Evolutionary conservation across 2,888 invertebrate species (phyloP).

Genomic region (Nasonia oneida): DNA sequence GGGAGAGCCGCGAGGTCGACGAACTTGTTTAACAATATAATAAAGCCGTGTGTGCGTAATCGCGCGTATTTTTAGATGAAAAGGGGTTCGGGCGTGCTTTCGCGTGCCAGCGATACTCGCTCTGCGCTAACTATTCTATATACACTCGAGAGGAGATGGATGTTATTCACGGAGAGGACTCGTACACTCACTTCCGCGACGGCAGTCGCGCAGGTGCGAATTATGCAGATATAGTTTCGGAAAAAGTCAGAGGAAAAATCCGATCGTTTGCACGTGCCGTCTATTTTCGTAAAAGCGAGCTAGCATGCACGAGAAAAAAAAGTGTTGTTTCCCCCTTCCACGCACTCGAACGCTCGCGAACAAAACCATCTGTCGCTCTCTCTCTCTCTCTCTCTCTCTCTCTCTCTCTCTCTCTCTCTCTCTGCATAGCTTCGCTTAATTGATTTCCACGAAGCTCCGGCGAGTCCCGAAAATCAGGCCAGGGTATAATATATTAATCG

Average conservation of each 20-base stretch:
- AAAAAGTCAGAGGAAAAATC: neutral
- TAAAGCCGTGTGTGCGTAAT: conserved; percentile 40
- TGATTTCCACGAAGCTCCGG: conserved; percentile 42
- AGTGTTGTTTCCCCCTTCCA: neutral
- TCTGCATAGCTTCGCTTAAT: conserved; percentile 6
- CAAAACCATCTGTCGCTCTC: conserved; percentile 32
- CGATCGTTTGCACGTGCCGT: neutral
- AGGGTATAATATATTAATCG: conserved; percentile 29
- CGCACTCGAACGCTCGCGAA: neutral
- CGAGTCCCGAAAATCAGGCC: conserved; percentile 23
- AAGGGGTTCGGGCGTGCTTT: conserved; percentile 10
- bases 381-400: too few species aligned
- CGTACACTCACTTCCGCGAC: neutral
- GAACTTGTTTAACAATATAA: conserved; percentile 50
- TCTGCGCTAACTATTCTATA: neutral
- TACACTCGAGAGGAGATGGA: neutral
- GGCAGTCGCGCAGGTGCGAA: neutral
- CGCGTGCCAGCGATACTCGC: neutral
- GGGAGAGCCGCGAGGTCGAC: conserved; percentile 26
- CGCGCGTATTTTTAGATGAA: conserved; percentile 46
- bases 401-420: too few species aligned
- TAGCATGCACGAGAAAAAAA: neutral
- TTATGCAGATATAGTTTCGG: neutral
- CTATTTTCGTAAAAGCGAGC: neutral
- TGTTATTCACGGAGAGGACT: neutral